A percentile compares a stretch with the other conserved stretches of the same genome.
Conservation (phyloP, 2,888 invertebrate genomes). For the Amphiduros pacificus region DNA sequence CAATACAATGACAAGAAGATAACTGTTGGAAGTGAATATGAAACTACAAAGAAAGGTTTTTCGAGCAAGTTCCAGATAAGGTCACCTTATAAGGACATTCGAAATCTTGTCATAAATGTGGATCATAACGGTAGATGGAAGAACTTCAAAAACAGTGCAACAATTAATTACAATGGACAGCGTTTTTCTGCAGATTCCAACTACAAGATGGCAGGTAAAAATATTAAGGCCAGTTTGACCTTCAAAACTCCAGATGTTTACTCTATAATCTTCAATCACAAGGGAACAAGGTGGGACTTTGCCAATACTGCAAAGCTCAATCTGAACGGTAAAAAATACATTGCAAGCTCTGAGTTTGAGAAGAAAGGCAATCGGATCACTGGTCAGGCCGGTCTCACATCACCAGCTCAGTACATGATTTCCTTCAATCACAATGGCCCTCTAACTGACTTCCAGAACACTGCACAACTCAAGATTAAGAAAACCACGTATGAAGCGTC, state of each 20-base stretch:
- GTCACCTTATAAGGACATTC: neutral
- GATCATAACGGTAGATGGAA: conserved; percentile 3
- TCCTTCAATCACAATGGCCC: conserved; percentile 2
- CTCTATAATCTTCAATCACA: conserved; percentile 1
- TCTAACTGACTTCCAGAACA: conserved; percentile 5
- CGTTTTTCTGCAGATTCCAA: neutral
- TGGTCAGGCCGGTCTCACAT: neutral
- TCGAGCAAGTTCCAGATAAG: neutral
- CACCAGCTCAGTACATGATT: neutral
- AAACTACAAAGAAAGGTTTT: neutral
- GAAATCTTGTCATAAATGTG: neutral
- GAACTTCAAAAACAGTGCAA: conserved; percentile 6
- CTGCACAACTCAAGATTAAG: neutral
- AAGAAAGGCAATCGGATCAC: neutral
- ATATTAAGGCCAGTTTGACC: neutral
- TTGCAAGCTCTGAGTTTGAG: conserved; percentile 9
- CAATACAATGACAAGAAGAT: conserved; percentile 34
- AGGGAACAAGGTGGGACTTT: conserved; percentile 10
- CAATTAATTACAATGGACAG: conserved; percentile 5
- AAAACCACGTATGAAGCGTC: neutral
- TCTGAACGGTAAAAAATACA: conserved; percentile 1
- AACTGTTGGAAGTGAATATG: no score
- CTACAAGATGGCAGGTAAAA: neutral
- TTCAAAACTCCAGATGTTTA: conserved; percentile 11
- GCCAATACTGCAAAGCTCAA: conserved; percentile 16